phyloP scores from a whole-genome alignment of 2,113 vertebrate species.

The Oriolus oriolus region DNA sequence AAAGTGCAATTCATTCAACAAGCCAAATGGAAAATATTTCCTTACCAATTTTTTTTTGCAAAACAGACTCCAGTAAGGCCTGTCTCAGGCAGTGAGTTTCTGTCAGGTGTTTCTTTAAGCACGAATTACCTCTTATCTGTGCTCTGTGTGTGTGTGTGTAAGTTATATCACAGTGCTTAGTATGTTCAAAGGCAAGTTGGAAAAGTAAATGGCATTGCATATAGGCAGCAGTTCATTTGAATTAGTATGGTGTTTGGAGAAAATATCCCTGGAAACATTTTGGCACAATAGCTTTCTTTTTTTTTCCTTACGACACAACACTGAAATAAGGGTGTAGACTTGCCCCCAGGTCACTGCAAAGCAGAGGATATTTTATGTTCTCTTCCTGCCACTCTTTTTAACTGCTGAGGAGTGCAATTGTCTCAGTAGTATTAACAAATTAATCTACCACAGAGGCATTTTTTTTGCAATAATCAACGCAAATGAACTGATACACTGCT shows the following conservation, averaged over 20 bases:
- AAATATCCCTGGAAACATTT: neutral
- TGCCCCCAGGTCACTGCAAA: neutral
- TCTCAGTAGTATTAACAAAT: neutral
- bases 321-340: neutral
- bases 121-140: neutral
- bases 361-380: neutral
- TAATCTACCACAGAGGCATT: neutral
- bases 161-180: neutral
- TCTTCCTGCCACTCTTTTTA: neutral
- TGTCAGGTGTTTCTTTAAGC: neutral
- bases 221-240: neutral
- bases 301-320: neutral
- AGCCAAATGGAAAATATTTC: neutral
- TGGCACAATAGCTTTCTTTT: neutral
- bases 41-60: neutral
- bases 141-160: neutral
- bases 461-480: neutral
- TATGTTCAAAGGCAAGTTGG: neutral
- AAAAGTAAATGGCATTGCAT: neutral
- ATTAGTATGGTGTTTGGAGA: neutral
- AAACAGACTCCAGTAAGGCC: neutral
- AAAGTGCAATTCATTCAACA: neutral
- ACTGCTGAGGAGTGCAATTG: neutral
- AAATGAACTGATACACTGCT: neutral
- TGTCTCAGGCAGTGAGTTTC: neutral